Conservation (phyloP, 2,888 invertebrate species). For the Aplocera efformata region DNA sequence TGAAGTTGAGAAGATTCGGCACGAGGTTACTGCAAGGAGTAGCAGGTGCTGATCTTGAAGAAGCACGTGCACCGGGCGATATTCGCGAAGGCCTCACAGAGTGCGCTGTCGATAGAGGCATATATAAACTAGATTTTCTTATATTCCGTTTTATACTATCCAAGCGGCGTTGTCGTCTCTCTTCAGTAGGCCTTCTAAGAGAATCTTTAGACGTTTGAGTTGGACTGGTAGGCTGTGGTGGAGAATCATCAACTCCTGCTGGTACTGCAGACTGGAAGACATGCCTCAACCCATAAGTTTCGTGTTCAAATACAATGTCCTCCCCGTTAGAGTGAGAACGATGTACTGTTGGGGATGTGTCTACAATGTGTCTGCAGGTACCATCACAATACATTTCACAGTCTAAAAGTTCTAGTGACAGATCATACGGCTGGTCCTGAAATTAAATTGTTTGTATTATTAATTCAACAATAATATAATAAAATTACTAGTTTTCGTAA, state of each 20-base stretch:
- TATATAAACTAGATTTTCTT: conserved; percentile 85
- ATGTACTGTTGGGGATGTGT: conserved; percentile 57
- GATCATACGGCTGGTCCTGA: conserved; percentile 61
- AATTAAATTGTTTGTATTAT: conserved; percentile 1
- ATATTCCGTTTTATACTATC: conserved; percentile 54
- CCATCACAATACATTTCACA: conserved; percentile 66
- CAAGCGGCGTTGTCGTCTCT: conserved; percentile 74
- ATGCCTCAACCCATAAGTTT: conserved; percentile 53
- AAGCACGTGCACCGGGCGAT: conserved; percentile 78
- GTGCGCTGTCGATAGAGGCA: conserved; percentile 79
- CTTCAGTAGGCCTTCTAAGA: conserved; percentile 80
- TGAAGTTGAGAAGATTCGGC: conserved; percentile 82
- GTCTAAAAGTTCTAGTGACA: conserved; percentile 64
- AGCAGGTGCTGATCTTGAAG: conserved; percentile 89
- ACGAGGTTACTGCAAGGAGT: conserved; percentile 87
- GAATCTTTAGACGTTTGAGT: conserved; percentile 87
- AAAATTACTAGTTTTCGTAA: no score
- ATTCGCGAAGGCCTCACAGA: conserved; percentile 55
- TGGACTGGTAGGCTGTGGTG: conserved; percentile 91
- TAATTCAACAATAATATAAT: no score
- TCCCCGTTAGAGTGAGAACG: conserved; percentile 48
- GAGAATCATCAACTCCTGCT: conserved; percentile 78
- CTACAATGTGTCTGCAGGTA: conserved; percentile 61
- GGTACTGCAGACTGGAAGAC: conserved; percentile 45
- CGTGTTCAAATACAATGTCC: conserved; percentile 52